phyloP scores from a whole-genome alignment of 2,797 vertebrate genomes.

The Pempheris klunzingeri region DNA sequence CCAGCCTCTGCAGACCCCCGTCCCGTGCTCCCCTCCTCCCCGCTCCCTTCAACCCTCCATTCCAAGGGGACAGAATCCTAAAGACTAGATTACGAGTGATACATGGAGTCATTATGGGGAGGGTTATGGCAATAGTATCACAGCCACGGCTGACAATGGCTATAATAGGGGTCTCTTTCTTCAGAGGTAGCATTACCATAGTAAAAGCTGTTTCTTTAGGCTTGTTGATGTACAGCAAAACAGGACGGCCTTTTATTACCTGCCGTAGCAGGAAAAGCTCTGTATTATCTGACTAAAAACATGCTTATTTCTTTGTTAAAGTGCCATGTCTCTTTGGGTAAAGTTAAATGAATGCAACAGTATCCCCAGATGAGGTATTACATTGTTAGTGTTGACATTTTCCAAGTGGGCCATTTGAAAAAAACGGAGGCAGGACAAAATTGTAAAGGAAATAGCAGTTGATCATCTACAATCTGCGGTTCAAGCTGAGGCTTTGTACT shows the following conservation, averaged over 20 bases:
- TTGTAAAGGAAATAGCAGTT: constrained; percentile 32
- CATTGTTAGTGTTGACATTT: constrained; percentile 50
- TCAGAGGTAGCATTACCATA: constrained; percentile 69
- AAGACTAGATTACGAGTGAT: constrained; percentile 87
- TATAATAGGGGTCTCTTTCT: constrained; percentile 80
- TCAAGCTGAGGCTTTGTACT: constrained; percentile 35
- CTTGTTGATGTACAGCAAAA: constrained; percentile 70
- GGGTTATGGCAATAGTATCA: constrained; percentile 82
- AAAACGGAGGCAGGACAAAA: constrained; percentile 36
- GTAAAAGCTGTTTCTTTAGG: constrained; percentile 65
- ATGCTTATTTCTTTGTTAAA: constrained; percentile 56
- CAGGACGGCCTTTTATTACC: constrained; percentile 68
- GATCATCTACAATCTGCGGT: constrained; percentile 35
- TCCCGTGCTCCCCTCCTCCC: constrained; percentile 56
- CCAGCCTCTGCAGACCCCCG: constrained; percentile 71
- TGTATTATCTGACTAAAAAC: constrained; percentile 56
- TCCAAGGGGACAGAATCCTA: constrained; percentile 82
- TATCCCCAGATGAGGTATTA: constrained; percentile 45
- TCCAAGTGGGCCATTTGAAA: constrained; percentile 28
- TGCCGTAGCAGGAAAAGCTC: constrained; percentile 48
- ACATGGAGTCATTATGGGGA: constrained; percentile 84
- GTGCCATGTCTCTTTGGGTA: constrained; percentile 33
- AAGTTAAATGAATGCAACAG: constrained; percentile 63
- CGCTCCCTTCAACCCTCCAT: constrained; percentile 53
- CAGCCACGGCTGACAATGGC: constrained; percentile 76